Percentiles rank a stretch among this genome's conserved stretches.
phyloP scores from a whole-genome alignment of 1,140 invertebrate species.

The Drosophila eugracilis region DNA sequence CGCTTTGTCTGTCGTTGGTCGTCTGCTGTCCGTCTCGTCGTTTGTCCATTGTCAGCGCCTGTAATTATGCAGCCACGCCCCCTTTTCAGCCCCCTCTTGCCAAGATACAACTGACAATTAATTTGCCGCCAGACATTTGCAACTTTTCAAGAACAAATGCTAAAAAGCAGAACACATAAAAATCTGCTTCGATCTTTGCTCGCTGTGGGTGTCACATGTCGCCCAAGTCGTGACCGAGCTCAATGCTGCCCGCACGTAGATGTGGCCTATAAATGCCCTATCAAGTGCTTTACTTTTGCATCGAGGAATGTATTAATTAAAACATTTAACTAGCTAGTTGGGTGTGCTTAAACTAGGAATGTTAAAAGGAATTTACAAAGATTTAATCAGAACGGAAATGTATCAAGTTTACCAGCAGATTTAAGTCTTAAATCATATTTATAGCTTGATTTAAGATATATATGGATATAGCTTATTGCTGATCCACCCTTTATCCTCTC shows the following conservation, averaged over 20 bases:
- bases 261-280: constrained; percentile 33
- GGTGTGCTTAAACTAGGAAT: constrained; percentile 4
- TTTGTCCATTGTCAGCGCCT: constrained; percentile 54
- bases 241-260: constrained; percentile 41
- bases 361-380: not conserved
- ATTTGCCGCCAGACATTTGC: constrained; percentile 57
- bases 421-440: no score
- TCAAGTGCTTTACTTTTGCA: constrained; percentile 11
- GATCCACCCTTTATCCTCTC: no score
- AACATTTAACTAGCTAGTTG: constrained; percentile 10
- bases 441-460: no score
- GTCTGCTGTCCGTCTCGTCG: constrained; percentile 38
- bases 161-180: constrained; percentile 29
- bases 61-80: constrained; percentile 67
- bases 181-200: constrained; percentile 26
- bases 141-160: constrained; percentile 69
- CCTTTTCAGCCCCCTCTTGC: not conserved
- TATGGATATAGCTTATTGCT: no score
- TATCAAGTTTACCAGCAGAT: no score
- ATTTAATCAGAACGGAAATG: not conserved
- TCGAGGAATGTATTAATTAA: constrained; percentile 25
- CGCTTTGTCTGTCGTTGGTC: constrained; percentile 43
- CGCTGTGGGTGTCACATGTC: constrained; percentile 52
- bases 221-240: constrained; percentile 49
- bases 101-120: constrained; percentile 36